These are phyloP conservation scores for Glossosoma conforme DNA, from an alignment of 1,140 invertebrate species.

Conservation along the genomic window DNA sequence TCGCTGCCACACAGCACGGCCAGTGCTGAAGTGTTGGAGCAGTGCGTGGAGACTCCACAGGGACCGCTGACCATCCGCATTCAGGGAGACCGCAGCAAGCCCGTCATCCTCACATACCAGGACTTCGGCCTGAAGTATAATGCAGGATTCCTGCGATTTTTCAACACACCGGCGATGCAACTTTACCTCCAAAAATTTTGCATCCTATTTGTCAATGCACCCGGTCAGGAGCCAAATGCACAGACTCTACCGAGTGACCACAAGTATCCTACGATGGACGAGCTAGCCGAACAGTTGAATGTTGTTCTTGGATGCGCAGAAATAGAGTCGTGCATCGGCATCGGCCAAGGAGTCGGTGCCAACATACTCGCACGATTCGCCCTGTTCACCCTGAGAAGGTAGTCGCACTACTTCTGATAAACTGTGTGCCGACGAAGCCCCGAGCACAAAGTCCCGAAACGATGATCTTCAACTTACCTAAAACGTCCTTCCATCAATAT, in stretches of 20 bases:
- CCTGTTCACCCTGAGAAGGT: slow-evolving; percentile 73
- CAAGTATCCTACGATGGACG: slow-evolving; percentile 95
- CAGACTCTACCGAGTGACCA: slow-evolving; percentile 84
- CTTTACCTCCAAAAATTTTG: slow-evolving; percentile 88
- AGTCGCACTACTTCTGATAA: slow-evolving; percentile 82
- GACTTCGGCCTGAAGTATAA: slow-evolving; percentile 94
- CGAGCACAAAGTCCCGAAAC: slow-evolving; percentile 99
- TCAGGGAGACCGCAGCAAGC: slow-evolving; percentile 85
- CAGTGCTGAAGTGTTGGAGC: slow-evolving; percentile 55
- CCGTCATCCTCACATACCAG: slow-evolving; percentile 94
- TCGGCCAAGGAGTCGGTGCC: slow-evolving; percentile 95
- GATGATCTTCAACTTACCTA: slow-evolving; percentile 78
- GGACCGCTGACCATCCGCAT: slow-evolving; percentile 84
- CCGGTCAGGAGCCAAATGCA: slow-evolving; percentile 90
- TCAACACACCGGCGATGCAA: slow-evolving; percentile 89
- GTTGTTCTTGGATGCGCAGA: slow-evolving; percentile 87
- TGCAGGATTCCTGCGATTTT: slow-evolving; percentile 86
- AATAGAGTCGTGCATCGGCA: slow-evolving; percentile 88
- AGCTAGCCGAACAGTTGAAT: slow-evolving; percentile 83
- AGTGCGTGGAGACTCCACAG: slow-evolving; percentile 79
- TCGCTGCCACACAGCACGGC: slow-evolving; percentile 61
- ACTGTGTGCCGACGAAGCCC: slow-evolving; percentile 85
- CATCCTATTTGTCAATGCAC: slow-evolving; percentile 92
- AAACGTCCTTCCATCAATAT: slow-evolving; percentile 76
- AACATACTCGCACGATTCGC: slow-evolving; percentile 93